Evolutionary conservation across 2,113 vertebrate genomes (phyloP), one percentile per base, ranked within the genome.

Genomic region (Nyctibius bracteatus): DNA sequence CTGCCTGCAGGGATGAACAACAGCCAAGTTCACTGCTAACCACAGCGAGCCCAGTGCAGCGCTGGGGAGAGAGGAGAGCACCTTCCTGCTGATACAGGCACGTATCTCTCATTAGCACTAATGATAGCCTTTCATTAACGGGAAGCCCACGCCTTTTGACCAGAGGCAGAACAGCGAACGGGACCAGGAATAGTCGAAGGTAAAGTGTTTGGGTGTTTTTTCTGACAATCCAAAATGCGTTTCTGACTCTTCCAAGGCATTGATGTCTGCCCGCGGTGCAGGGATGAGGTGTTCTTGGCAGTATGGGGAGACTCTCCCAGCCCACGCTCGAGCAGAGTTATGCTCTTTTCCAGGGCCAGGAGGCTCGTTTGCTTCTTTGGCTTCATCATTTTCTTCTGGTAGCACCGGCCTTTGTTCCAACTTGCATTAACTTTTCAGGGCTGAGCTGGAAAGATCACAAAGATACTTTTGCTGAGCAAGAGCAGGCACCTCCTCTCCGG

Each of bases 311-410:
- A 4, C 28, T 93, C 74, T 75, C 59, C 74, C 75, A 49, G 80
- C 80, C 88, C 83, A 67, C 30, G 19, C 77, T 73, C 39, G 1
- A 0, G 6, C 75, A n/a, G 41, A 83, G 57, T 7, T 49, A 18
- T 37, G 70, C 84, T 86, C 88, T 71, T 81, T 78, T 91, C 80
- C 57, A 27, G 44, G 57, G 73, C 90, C 92, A 86, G 88, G 44
- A 95, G 77, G 78, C 75, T 96, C 92, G 75, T 84, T 63, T 90
- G 86, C 83, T 28, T 59, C 14, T 46, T 89, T 89, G 95, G 90
- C 94, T 93, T 8, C 31, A 6, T 20, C 0, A 0, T 77, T 86
- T 27, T 23, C 78, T 80, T 14, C 71, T 81, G 92, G 71, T 37
- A 93, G 88, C 80, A 88, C 68, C 80, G 51, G 54, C 75, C 85